Percentiles rank a stretch among this genome's conserved stretches.
phyloP scores from a whole-genome alignment of 2,113 vertebrate species.

The Sitta europaea region DNA sequence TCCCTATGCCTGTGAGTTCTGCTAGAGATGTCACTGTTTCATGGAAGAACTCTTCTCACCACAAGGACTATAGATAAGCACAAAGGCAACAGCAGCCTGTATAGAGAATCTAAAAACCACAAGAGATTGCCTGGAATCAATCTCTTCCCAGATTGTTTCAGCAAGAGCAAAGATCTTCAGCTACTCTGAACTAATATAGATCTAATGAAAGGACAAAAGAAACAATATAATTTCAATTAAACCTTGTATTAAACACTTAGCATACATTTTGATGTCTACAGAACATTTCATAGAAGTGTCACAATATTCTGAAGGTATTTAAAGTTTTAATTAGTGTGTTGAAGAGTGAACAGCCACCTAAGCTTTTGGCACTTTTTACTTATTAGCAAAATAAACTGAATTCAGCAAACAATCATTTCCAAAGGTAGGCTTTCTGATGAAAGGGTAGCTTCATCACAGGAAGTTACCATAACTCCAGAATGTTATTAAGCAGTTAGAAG shows the following conservation, averaged over 20 bases:
- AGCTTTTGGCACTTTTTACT: neutral
- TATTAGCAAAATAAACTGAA: neutral
- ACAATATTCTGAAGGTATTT: neutral
- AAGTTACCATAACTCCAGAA: neutral
- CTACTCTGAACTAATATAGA: neutral
- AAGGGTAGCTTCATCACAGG: neutral
- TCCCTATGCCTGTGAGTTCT: neutral
- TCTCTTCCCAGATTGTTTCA: neutral
- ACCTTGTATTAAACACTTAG: neutral
- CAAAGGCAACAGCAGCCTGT: neutral
- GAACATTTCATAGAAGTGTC: neutral
- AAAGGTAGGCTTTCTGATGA: neutral
- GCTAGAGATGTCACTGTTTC: neutral
- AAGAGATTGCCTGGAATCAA: neutral
- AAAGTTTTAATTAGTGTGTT: neutral
- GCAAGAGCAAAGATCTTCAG: neutral
- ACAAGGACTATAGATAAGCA: neutral
- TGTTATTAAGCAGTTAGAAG: neutral
- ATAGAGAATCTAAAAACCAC: neutral
- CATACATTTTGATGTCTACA: neutral
- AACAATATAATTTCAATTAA: neutral
- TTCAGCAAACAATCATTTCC: neutral
- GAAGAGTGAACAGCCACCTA: neutral
- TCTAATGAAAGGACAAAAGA: neutral
- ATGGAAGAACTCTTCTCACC: neutral